phyloP scores from a whole-genome alignment of 1,140 invertebrate species.

The Daktulosphaira vitifoliae region DNA sequence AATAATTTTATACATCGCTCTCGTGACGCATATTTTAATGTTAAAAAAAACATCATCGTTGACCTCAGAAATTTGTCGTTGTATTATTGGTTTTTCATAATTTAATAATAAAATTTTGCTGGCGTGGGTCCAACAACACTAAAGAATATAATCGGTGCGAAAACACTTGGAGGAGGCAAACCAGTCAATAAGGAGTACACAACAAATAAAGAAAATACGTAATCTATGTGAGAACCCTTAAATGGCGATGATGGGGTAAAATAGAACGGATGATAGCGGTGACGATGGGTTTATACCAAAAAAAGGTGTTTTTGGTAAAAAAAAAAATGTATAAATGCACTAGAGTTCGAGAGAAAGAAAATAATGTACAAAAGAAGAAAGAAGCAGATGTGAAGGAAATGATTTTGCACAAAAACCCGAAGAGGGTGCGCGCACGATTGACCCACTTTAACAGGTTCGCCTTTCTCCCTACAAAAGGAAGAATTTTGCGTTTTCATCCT shows the following conservation, averaged over 20 bases:
- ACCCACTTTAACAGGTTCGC: conserved; percentile 32
- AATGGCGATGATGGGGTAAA: conserved; percentile 4
- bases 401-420: conserved; percentile 29
- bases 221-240: conserved; percentile 26
- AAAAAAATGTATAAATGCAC: neutral
- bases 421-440: conserved; percentile 23
- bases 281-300: neutral
- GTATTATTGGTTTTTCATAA: too few relatives aligned
- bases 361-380: conserved; percentile 9
- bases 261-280: conserved; percentile 20
- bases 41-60: too few relatives aligned
- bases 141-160: too few relatives aligned
- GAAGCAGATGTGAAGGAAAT: conserved; percentile 26
- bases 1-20: too few relatives aligned
- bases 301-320: conserved; percentile 8
- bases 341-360: too few relatives aligned
- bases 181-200: neutral
- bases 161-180: neutral
- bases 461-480: conserved; percentile 8
- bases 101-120: too few relatives aligned
- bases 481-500: conserved; percentile 26
- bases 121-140: too few relatives aligned
- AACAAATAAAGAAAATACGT: neutral
- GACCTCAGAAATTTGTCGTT: too few relatives aligned
- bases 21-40: too few relatives aligned